A percentile compares a stretch with the other conserved stretches of the same genome.
Evolutionary conservation across 2,113 vertebrate species (phyloP).

Genomic region (Vulpes vulpes): DNA sequence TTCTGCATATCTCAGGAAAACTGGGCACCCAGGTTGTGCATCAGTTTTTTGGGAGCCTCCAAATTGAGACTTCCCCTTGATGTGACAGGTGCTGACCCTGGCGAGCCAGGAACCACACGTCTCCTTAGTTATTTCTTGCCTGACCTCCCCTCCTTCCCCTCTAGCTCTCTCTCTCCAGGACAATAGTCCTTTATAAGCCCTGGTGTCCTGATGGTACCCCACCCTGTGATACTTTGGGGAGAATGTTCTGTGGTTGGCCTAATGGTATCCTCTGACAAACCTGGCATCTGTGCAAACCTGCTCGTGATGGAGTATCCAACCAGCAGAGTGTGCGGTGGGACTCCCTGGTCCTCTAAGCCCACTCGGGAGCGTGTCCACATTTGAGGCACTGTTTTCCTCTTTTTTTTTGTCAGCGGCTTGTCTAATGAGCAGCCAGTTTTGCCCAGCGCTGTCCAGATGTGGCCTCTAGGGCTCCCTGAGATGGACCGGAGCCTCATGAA

Average conservation of each 20-base stretch:
- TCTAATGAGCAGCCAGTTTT: not conserved
- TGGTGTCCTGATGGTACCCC: fast-evolving
- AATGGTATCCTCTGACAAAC: not conserved
- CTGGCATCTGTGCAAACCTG: fast-evolving
- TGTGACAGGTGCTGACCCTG: fast-evolving
- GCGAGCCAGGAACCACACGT: fast-evolving
- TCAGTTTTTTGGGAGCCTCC: fast-evolving
- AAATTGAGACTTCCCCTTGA: fast-evolving
- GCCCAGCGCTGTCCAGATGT: not conserved
- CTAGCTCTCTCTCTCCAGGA: not conserved
- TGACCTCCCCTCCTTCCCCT: no score
- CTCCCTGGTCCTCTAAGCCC: fast-evolving
- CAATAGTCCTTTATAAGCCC: not conserved
- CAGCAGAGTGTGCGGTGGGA: fast-evolving
- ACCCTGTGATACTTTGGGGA: not conserved
- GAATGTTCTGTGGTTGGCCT: not conserved
- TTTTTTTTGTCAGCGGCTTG: fast-evolving
- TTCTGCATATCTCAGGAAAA: not conserved
- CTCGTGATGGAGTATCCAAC: fast-evolving
- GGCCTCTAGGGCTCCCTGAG: not conserved
- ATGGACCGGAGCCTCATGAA: not conserved
- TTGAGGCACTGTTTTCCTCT: fast-evolving
- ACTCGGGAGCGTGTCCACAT: fast-evolving
- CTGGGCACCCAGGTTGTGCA: fast-evolving
- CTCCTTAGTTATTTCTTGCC: no score